These are phyloP conservation scores for Eulacestoma nigropectus DNA, from an alignment of 2,113 vertebrate genomes.

Conservation along the genomic window DNA sequence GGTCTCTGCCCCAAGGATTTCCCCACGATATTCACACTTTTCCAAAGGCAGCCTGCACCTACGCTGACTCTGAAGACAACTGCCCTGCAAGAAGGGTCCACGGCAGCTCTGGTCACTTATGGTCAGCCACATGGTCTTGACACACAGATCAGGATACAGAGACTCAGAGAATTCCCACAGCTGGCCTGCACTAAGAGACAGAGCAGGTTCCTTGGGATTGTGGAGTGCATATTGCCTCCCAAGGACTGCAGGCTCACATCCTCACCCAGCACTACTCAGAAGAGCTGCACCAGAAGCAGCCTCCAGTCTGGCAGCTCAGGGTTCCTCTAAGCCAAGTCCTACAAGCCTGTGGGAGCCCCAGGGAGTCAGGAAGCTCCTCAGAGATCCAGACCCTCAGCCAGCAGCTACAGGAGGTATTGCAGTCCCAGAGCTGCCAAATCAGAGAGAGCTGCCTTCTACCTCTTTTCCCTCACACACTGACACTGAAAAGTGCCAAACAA, in stretches of 20 bases:
- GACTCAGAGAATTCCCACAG: background rate
- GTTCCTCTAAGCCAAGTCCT: background rate
- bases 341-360: background rate
- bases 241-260: background rate
- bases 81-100: background rate
- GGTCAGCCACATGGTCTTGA: background rate
- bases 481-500: background rate
- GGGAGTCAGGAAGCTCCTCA: background rate
- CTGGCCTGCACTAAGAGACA: background rate
- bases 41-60: background rate
- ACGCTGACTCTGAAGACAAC: background rate
- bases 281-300: background rate
- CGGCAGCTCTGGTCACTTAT: background rate
- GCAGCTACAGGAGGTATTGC: background rate
- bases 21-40: background rate
- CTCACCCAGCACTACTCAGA: rapidly evolving
- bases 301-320: background rate
- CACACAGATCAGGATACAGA: background rate
- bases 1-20: background rate
- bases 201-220: background rate
- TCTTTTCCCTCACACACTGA: background rate
- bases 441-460: background rate
- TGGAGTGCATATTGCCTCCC: background rate
- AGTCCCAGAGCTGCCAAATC: background rate
- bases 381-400: background rate